Percentiles rank a stretch among this genome's conserved stretches.
These are phyloP conservation scores for Alosa sapidissima DNA, from an alignment of 2,797 vertebrate genomes.

Conservation along the genomic window DNA sequence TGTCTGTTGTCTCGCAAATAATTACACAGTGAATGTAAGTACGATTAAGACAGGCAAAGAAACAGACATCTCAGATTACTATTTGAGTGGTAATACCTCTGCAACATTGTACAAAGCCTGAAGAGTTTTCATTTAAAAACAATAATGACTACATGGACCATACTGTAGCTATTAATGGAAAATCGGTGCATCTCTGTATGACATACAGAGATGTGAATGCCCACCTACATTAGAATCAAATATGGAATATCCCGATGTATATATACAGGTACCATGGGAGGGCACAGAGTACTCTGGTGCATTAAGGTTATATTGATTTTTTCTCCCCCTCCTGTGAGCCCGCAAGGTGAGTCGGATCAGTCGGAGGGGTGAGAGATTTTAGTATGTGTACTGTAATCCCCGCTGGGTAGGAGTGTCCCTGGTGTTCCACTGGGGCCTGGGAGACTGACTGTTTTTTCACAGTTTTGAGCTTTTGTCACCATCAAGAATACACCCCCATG, in stretches of 20 bases:
- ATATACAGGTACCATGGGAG: too few species aligned
- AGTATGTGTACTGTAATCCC: background rate
- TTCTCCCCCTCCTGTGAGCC: background rate
- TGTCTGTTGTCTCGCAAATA: background rate
- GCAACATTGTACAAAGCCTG: background rate
- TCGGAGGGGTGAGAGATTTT: constrained; percentile 3
- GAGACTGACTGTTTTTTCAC: background rate
- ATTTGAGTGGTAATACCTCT: background rate
- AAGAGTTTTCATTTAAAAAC: too few species aligned
- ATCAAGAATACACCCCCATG: background rate
- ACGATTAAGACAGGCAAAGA: background rate
- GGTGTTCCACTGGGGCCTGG: background rate
- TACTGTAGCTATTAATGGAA: background rate
- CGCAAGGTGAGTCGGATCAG: background rate
- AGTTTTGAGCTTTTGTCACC: constrained; percentile 20
- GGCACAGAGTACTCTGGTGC: too few species aligned
- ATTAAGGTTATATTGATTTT: background rate
- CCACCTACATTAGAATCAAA: background rate
- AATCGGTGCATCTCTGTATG: background rate
- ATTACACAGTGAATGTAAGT: background rate
- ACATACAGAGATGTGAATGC: background rate
- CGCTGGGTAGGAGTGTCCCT: background rate
- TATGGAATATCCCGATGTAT: background rate
- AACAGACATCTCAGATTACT: background rate
- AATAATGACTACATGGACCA: background rate